These are phyloP conservation scores for Stramonita haemastoma DNA, from an alignment of 2,888 invertebrate species.

Conservation along the genomic window DNA sequence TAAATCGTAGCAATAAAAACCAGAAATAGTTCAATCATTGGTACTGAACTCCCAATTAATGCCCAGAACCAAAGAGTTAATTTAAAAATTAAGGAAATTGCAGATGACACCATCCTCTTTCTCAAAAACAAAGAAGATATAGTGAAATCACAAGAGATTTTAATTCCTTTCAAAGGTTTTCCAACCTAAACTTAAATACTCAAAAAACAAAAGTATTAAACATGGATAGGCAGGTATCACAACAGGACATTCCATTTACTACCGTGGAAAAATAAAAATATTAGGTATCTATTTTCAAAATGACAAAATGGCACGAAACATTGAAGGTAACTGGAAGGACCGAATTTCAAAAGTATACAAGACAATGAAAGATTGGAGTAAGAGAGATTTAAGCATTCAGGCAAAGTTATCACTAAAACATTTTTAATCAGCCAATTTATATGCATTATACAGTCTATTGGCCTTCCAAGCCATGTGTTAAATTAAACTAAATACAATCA, in stretches of 20 bases:
- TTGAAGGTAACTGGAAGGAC: background rate
- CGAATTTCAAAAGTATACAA: background rate
- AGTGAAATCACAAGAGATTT: background rate
- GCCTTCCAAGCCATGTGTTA: background rate
- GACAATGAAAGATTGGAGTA: background rate
- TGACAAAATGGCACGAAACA: background rate
- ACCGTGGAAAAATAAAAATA: background rate
- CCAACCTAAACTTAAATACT: background rate
- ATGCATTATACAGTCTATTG: background rate
- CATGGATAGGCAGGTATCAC: no score
- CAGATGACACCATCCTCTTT: background rate
- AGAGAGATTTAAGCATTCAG: background rate
- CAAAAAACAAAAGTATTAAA: no score
- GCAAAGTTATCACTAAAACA: background rate
- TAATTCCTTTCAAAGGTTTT: background rate
- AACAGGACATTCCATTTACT: no score
- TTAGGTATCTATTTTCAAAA: background rate
- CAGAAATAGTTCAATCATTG: background rate
- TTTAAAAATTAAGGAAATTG: background rate
- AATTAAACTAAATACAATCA: background rate
- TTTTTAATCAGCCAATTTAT: background rate
- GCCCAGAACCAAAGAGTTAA: background rate
- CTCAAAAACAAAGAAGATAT: background rate
- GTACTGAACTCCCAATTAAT: background rate
- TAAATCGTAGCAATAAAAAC: background rate